A percentile compares a stretch with the other conserved stretches of the same genome.
Conservation (phyloP, 2,888 invertebrate species). For the Melolontha melolontha region DNA sequence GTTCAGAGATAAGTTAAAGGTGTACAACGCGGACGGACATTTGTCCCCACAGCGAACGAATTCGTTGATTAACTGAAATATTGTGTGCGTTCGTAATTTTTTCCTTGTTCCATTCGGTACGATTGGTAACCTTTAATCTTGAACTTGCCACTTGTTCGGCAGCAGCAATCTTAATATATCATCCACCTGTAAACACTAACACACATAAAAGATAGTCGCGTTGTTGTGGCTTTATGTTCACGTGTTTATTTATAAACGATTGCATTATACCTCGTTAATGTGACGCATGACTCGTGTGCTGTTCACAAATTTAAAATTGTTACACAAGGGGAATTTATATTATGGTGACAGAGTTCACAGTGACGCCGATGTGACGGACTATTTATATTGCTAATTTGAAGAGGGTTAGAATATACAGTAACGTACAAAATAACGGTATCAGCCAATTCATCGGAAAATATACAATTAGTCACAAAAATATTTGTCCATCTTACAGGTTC, state of each 20-base stretch:
- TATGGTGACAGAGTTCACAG: not conserved
- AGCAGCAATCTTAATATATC: slow-evolving; percentile 30
- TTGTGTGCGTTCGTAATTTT: no score
- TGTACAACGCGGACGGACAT: not conserved
- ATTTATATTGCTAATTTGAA: not conserved
- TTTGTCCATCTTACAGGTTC: no score
- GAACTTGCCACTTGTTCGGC: slow-evolving; percentile 33
- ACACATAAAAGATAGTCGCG: not conserved
- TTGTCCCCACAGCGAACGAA: not conserved
- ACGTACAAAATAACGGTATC: no score
- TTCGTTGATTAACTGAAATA: not conserved
- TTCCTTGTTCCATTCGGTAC: not conserved
- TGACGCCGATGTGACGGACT: not conserved
- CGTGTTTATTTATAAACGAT: slow-evolving; percentile 33
- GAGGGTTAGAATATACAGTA: not conserved
- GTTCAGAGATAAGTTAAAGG: not conserved
- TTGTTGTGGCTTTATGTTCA: slow-evolving; percentile 13
- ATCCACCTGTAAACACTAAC: slow-evolving; percentile 25
- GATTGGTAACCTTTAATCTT: slow-evolving; percentile 29
- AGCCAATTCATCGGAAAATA: no score
- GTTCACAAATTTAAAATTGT: slow-evolving; percentile 25
- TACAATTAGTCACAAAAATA: no score
- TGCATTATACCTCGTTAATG: slow-evolving; percentile 21
- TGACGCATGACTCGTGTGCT: slow-evolving; percentile 21
- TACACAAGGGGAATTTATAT: slow-evolving; percentile 21